A percentile compares a stretch with the other conserved stretches of the same genome.
Conservation (phyloP, 2,888 invertebrate species). For the Seira ritae region DNA sequence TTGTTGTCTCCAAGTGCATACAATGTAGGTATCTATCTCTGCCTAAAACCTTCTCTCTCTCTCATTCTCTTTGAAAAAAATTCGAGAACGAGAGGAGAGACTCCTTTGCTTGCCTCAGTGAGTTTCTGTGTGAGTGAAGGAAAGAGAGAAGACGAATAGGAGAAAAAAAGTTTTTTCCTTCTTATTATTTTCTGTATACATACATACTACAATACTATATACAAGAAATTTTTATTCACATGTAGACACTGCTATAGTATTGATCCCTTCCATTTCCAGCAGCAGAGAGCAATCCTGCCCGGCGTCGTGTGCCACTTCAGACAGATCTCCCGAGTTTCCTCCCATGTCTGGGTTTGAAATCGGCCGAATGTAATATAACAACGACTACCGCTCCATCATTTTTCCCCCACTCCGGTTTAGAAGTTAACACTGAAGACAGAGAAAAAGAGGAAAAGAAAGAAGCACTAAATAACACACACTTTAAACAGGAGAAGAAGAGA, state of each 20-base stretch:
- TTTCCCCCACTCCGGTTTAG: background rate
- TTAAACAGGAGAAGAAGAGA: conserved; percentile 12
- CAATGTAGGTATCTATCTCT: conserved; percentile 35
- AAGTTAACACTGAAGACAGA: conserved; percentile 15
- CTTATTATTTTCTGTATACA: background rate
- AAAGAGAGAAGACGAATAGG: conserved; percentile 6
- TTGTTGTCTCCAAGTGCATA: conserved; percentile 65
- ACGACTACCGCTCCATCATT: conserved; percentile 39
- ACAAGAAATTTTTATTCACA: background rate
- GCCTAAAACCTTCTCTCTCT: background rate
- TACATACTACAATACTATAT: too few relatives aligned
- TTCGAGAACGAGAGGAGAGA: conserved; percentile 3
- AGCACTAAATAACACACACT: background rate
- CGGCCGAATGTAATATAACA: conserved; percentile 52
- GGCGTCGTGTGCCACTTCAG: conserved; percentile 66
- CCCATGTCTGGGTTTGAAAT: conserved; percentile 67
- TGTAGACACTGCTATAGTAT: conserved; percentile 58
- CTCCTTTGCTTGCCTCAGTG: background rate
- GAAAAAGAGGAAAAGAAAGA: background rate
- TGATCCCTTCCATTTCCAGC: conserved; percentile 65
- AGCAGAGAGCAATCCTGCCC: conserved; percentile 57
- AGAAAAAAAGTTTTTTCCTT: background rate
- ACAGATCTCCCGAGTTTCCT: conserved; percentile 66
- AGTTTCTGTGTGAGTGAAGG: conserved; percentile 16
- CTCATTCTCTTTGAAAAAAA: too few relatives aligned